These are phyloP conservation scores for Hydractinia echinata DNA, from an alignment of 30 jellyfish, hydroid and myxozoan species.

Conservation along the genomic window DNA sequence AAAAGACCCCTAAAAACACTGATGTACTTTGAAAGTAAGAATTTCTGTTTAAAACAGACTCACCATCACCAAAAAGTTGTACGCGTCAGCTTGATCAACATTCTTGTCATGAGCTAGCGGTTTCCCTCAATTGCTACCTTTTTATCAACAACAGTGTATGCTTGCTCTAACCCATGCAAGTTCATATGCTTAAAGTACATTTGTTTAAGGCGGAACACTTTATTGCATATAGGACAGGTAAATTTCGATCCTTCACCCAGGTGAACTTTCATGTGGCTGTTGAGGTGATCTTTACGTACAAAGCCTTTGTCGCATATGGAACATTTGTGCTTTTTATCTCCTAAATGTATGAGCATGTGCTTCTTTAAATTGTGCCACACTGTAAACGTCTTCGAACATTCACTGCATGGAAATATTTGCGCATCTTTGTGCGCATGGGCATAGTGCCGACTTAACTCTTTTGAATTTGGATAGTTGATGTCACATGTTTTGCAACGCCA, in stretches of 20 bases:
- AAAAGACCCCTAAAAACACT: too few relatives aligned
- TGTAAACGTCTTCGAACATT: slow-evolving; percentile 40
- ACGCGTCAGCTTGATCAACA: too few relatives aligned
- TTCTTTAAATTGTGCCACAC: slow-evolving; percentile 50
- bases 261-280: slow-evolving; percentile 44
- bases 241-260: slow-evolving; percentile 33
- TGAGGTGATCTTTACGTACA: slow-evolving; percentile 43
- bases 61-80: too few relatives aligned
- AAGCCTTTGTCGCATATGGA: slow-evolving; percentile 41
- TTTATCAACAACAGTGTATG: slow-evolving; percentile 9
- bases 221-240: slow-evolving; percentile 34
- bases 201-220: slow-evolving; percentile 39
- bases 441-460: slow-evolving; percentile 42
- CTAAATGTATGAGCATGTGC: slow-evolving; percentile 44
- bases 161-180: slow-evolving; percentile 24
- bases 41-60: too few relatives aligned
- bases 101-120: too few relatives aligned
- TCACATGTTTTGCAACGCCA: slow-evolving; percentile 39
- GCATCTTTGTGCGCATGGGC: slow-evolving; percentile 47
- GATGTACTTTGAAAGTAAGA: too few relatives aligned
- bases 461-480: slow-evolving; percentile 36
- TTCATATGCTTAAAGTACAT: slow-evolving; percentile 31
- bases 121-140: too few relatives aligned
- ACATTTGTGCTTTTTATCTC: slow-evolving; percentile 43
- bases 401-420: slow-evolving; percentile 38